These are phyloP conservation scores for Recurvirostra avosetta DNA, from an alignment of 2,113 vertebrate species.

Conservation along the genomic window DNA sequence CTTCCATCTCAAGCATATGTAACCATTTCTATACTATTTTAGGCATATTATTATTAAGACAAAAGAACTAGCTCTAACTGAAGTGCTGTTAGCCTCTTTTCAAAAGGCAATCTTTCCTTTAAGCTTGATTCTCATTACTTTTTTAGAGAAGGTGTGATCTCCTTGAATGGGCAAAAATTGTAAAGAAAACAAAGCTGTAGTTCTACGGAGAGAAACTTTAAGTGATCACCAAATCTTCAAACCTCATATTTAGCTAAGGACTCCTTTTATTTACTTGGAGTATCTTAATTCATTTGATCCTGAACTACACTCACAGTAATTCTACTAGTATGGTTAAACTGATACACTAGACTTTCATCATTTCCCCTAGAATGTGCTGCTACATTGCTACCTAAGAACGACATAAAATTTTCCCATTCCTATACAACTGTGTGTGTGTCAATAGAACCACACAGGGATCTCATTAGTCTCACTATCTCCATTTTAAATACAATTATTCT, in stretches of 20 bases:
- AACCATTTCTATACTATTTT: not conserved
- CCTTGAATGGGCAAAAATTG: not conserved
- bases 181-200: not conserved
- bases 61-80: not conserved
- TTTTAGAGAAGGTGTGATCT: not conserved
- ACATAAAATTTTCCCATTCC: not conserved
- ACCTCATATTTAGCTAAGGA: fast-evolving
- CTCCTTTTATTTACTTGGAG: not conserved
- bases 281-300: not conserved
- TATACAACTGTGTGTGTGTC: not conserved
- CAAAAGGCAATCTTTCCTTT: not conserved
- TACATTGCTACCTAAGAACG: not conserved
- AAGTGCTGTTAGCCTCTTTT: not conserved
- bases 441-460: not conserved
- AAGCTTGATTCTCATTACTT: not conserved
- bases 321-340: not conserved
- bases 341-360: not conserved
- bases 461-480: not conserved
- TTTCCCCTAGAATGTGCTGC: not conserved
- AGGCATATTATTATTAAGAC: not conserved
- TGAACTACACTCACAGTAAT: not conserved
- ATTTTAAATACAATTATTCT: not conserved
- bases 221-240: not conserved
- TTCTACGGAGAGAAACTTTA: not conserved
- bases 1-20: not conserved